Evolutionary conservation across 2,888 invertebrate species (phyloP), one percentile per base, ranked within the genome.

Genomic region (Zaprionus lineosus): DNA sequence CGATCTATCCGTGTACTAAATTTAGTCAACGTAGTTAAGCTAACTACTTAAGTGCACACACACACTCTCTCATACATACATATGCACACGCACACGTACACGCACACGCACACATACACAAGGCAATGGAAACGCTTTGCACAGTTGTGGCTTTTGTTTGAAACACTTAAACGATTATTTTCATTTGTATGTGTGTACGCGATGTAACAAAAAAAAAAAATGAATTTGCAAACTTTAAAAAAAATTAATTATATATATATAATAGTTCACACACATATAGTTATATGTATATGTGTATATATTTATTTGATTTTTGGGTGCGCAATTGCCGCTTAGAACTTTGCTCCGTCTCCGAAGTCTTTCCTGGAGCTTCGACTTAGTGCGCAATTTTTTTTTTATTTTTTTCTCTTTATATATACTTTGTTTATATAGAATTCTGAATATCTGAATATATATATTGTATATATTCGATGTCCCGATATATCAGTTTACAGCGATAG

Each of bases 161-260:
- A 59, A 43, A 33, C 70, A 68, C 72, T 55, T 43, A 28, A 58
- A 64, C 39, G 53, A 50, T 53, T 64, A 48, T 53, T 47, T 50
- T 18, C 33, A 43, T n/a, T n/a, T n/a, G n/a, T 16, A 47, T 41
- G 36, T 26, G 33, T 56, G 21, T 40, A 14, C 29, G 31, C 21
- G 7, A 8, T 33, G 8, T 39, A 58, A n/a, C n/a, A n/a, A n/a
- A n/a, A n/a, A n/a, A n/a, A n/a, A n/a, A n/a, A n/a, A n/a, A n/a
- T n/a, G n/a, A n/a, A n/a, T n/a, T n/a, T n/a, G n/a, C n/a, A n/a
- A n/a, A n/a, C n/a, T n/a, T n/a, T n/a, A n/a, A n/a, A n/a, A n/a
- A n/a, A n/a, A n/a, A n/a, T n/a, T n/a, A n/a, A n/a, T n/a, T n/a
- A n/a, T n/a, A n/a, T n/a, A n/a, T n/a, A n/a, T n/a, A n/a, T n/a